Conservation (phyloP, 2,888 invertebrate species). For the Eilema griseolum region DNA sequence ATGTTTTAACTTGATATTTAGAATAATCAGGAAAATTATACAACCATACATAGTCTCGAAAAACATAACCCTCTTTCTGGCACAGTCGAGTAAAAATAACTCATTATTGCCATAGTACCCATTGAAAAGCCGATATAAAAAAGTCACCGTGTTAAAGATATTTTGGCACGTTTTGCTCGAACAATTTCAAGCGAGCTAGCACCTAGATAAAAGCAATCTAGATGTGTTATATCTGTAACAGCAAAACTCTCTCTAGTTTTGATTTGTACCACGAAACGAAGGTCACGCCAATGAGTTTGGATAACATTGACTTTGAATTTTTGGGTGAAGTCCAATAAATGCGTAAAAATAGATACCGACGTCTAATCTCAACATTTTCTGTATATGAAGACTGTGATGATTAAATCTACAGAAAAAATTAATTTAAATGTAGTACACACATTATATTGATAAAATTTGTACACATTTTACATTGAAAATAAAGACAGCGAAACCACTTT, state of each 20-base stretch:
- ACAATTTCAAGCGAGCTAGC: too few species aligned
- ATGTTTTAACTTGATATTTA: not conserved
- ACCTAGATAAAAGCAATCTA: not conserved
- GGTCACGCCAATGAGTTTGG: slow-evolving; percentile 6
- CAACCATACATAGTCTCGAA: too few species aligned
- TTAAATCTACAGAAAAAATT: not conserved
- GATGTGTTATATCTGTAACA: not conserved
- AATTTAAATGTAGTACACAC: not conserved
- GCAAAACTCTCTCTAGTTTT: not conserved
- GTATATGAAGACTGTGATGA: not conserved
- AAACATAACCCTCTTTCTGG: too few species aligned
- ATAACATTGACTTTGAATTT: slow-evolving; percentile 14
- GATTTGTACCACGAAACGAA: not conserved
- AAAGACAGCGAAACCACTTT: not conserved
- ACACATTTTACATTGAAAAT: not conserved
- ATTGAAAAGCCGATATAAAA: too few species aligned
- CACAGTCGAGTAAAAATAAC: too few species aligned
- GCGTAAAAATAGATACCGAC: slow-evolving; percentile 14
- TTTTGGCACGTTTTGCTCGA: too few species aligned
- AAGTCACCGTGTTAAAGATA: too few species aligned
- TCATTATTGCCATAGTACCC: not conserved
- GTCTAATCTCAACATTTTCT: slow-evolving; percentile 8
- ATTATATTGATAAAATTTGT: not conserved
- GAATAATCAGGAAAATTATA: too few species aligned
- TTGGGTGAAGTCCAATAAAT: slow-evolving; percentile 16